Evolutionary conservation across 2,113 vertebrate species (phyloP), one percentile per base, ranked within the genome.

Genomic region (Elachura formosa): DNA sequence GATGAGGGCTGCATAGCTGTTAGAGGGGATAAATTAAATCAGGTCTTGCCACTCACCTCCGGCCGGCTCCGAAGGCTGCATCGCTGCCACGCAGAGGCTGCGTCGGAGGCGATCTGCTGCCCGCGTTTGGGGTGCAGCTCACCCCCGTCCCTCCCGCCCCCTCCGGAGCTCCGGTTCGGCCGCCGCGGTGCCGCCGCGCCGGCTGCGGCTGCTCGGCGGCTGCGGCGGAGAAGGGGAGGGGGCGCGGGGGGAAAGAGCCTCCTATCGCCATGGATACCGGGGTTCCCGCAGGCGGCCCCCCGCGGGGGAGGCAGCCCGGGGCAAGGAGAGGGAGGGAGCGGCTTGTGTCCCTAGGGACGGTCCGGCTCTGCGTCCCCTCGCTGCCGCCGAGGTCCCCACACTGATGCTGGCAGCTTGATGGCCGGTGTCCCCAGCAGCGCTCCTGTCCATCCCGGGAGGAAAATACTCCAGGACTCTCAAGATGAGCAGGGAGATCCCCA

Each of bases 261-360:
- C 89, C 84, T 10, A 89, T 93, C n/a, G 28, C 80, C 90, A 94
- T 96, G 95, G 94, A 89, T 87, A 95, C 95, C 31, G 73, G 84
- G 92, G 84, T 52, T 78, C 89, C 82, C 83, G 18, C 85, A 33
- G 6, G 45, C 55, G 40, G 46, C 49, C n/a, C 55, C 81, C 51
- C n/a, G 18, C 23, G 17, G 52, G 2, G 2, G 21, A 82, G 61
- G 26, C 78, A 21, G 77, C 17, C 14, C 5, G 21, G 51, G 23
- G 49, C 31, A 2, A 11, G 12, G 36, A 18, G 24, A 43, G 17
- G 56, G 54, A 33, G 1, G 6, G 46, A 41, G 56, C 8, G 0
- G 31, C 11, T 29, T 45, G 14, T 3, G 5, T 72, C 15, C 56
- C 15, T 0, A 15, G 21, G 40, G 16, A 56, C 17, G 9, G 38